Percentiles rank a stretch among this genome's conserved stretches.
Evolutionary conservation across 2,888 invertebrate species (phyloP).

Genomic region (Myopa testacea): DNA sequence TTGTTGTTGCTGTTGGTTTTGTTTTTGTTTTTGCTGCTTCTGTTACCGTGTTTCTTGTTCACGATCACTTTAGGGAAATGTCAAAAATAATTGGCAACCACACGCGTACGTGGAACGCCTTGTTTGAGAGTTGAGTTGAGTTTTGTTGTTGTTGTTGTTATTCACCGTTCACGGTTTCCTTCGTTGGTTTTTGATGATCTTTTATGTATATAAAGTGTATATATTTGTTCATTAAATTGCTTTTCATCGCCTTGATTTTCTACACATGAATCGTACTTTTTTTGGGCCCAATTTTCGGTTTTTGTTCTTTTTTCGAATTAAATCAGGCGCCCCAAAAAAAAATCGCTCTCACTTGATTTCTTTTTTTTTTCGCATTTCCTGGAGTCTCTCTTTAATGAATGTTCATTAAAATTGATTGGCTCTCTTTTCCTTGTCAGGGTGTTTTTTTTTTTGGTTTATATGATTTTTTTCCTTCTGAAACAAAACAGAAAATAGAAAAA

Average conservation of each 20-base stretch:
- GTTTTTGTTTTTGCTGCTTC: conserved; percentile 23
- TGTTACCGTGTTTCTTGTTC: background rate
- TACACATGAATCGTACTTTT: background rate
- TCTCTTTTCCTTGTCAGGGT: background rate
- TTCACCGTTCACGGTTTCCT: background rate
- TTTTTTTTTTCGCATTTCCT: conserved; percentile 4
- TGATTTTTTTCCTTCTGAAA: no score
- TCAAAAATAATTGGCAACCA: conserved; percentile 47
- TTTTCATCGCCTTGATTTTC: conserved; percentile 5
- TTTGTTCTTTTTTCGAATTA: background rate
- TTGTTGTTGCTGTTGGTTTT: conserved; percentile 5
- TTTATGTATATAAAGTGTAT: background rate
- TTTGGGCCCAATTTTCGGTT: background rate
- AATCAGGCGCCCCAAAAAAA: conserved; percentile 28
- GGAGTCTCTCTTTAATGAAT: background rate
- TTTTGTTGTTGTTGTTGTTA: background rate
- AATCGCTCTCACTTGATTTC: background rate
- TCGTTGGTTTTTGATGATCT: background rate
- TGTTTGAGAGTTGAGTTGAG: background rate
- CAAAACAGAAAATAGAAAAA: no score
- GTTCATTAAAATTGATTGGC: conserved; percentile 37
- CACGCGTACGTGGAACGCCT: conserved; percentile 44
- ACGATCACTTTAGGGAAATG: conserved; percentile 41
- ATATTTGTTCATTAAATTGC: conserved; percentile 13
- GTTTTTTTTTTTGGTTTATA: no score